Percentiles rank a stretch among this genome's conserved stretches.
Conservation (phyloP, 1,140 invertebrate genomes). For the Hestina assimilis region DNA sequence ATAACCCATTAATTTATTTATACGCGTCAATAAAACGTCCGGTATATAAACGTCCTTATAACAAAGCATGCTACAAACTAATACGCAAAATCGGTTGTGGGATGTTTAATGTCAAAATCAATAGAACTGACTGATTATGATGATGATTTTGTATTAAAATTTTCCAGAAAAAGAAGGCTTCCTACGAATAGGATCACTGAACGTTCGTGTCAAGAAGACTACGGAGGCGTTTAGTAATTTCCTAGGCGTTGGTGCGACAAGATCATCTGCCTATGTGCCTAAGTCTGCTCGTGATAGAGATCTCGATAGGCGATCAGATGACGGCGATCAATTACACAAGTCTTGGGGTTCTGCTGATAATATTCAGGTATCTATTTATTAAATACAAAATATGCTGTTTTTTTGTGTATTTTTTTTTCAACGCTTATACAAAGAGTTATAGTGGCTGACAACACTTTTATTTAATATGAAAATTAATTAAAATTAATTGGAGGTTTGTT, state of each 20-base stretch:
- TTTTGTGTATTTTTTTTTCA: not conserved
- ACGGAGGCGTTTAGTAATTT: conserved; percentile 94
- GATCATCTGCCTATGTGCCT: conserved; percentile 62
- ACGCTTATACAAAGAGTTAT: too few relatives aligned
- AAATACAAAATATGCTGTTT: not conserved
- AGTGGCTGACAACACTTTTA: too few relatives aligned
- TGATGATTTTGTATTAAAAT: too few relatives aligned
- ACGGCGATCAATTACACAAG: conserved; percentile 81
- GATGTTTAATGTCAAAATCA: too few relatives aligned
- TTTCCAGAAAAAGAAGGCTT: conserved; percentile 91
- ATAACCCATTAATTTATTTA: too few relatives aligned
- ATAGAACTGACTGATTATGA: too few relatives aligned
- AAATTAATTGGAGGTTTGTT: too few relatives aligned
- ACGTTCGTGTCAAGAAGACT: conserved; percentile 94
- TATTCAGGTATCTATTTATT: conserved; percentile 79
- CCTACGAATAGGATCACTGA: conserved; percentile 93
- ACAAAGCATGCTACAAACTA: too few relatives aligned
- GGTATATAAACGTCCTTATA: too few relatives aligned
- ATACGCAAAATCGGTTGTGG: too few relatives aligned
- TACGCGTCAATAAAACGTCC: too few relatives aligned
- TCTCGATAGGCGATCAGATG: conserved; percentile 49
- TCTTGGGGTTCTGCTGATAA: conserved; percentile 93
- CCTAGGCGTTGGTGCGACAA: conserved; percentile 84
- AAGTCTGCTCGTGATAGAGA: conserved; percentile 50
- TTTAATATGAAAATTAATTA: too few relatives aligned